Evolutionary conservation across 2,113 vertebrate genomes (phyloP), one percentile per base, ranked within the genome.

Genomic region (Cololabis saira): DNA sequence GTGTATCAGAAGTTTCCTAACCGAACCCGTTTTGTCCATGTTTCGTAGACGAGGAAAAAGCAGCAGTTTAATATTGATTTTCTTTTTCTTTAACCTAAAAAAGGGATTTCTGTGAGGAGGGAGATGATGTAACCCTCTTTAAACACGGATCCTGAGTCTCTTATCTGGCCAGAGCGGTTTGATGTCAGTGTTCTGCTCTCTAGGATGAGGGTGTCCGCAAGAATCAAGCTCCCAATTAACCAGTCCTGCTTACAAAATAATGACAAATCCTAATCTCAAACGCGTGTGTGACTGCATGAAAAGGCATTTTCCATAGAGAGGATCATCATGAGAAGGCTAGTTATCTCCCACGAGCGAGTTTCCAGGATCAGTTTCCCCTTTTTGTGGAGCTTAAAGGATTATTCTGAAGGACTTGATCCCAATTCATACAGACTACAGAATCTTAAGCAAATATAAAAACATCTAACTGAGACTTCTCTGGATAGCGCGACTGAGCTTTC

Each of bases 191-290:
- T 5, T 60, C 53, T 55, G 74, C 14, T 67, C 43, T 15, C 51
- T 51, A 69, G 57, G 17, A 54, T 48, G 59, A 51, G 49, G 51
- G 22, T 22, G 70, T 49, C 61, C 0, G 52, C 43, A 2, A 6
- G 37, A 67, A 33, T 67, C 48, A 47, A 53, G 62, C 66, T 54
- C 49, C 15, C 51, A 50, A 47, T 72, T 50, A 67, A 56, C 4
- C 3, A 16, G 11, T 22, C 12, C 41, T 21, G 27, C 56, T 78
- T 19, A 50, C 62, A 30, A 1, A 21, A 58, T 19, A 33, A 43
- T 2, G n/a, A 61, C 45, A 16, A 30, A 62, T 19, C 30, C 19
- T 43, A 17, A 52, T 12, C 11, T 50, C 43, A 8, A 18, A 2
- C 17, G 24, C 6, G 51, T 19, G 33, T 2, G 44, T 5, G 17